Percentiles rank a stretch among this genome's conserved stretches.
Evolutionary conservation across 2,888 invertebrate genomes (phyloP).

Genomic region (Punctoribates punctum): DNA sequence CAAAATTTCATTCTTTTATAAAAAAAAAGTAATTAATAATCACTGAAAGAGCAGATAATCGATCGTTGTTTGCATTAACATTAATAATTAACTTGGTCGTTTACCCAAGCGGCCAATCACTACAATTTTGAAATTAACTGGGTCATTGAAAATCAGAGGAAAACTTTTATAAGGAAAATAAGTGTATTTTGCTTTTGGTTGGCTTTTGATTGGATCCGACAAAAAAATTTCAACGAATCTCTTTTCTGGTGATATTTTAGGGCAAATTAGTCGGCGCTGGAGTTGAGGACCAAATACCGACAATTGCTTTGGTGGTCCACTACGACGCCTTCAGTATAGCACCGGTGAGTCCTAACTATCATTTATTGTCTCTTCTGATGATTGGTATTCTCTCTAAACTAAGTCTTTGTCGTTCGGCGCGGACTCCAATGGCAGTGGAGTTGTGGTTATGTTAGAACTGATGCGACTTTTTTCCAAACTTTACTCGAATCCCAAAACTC

Average conservation of each 20-base stretch:
- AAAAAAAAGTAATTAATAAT: no score
- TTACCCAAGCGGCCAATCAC: no score
- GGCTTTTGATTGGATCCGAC: no score
- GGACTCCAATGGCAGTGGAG: constrained; percentile 89
- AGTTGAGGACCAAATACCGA: constrained; percentile 69
- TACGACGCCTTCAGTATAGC: constrained; percentile 86
- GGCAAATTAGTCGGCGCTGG: constrained; percentile 74
- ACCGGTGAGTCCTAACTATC: constrained; percentile 66
- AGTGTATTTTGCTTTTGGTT: no score
- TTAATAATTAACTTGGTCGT: no score
- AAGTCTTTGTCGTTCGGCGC: constrained; percentile 81
- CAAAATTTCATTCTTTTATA: no score
- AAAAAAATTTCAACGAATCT: no score
- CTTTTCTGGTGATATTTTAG: constrained; percentile 55
- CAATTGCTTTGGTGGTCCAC: constrained; percentile 85
- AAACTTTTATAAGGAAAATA: no score
- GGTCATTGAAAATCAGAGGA: no score
- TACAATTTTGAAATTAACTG: no score
- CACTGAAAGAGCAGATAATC: no score
- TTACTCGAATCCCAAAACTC: constrained; percentile 68
- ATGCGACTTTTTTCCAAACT: constrained; percentile 81
- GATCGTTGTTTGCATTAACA: no score
- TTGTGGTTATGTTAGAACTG: constrained; percentile 78
- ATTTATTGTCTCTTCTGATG: neutral
- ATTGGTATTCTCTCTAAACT: constrained; percentile 27